Base-by-base conservation (phyloP, 2,888 invertebrate genomes). In the Azorinus chamasolen region DNA sequence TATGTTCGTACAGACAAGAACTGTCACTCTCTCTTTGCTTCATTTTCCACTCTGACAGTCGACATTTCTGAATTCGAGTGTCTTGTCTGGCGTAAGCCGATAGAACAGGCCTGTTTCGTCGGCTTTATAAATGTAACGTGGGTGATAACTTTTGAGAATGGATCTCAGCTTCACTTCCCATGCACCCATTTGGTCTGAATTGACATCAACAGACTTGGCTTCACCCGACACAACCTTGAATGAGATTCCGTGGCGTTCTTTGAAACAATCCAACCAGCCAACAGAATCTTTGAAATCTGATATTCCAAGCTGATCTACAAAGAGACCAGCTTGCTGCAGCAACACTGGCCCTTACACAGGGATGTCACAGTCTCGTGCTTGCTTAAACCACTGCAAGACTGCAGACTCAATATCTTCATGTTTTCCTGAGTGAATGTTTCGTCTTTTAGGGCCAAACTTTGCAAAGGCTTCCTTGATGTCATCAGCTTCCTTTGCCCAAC, bases 401-500 rank as follows among this genome's bases (percentile, higher is more conserved):
- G 59, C 59, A 18, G 8, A 22, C 24, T 77, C 66, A 10, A 73
- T 25, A 5, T 77, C 77, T 50, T 46, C 59, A 57, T 27, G 63
- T 4, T 6, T 25, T n/a, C 51, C 66, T 8, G 16, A 20, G 37
- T 51, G 20, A 18, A 51, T 59, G 1, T 27, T 20, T 18, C 46
- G 20, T 39, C 68, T 54, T 37, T 68, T 62, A 10, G 68, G 68
- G 16, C 68, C 68, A 24, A 68, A 55, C 25, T 74, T 57, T 24
- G 27, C 27, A 41, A 41, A 79, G 14, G 59, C 59, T n/a, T 71
- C 64, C 46, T 74, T 79, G 3, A 79, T 79, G 16, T 18, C 27
- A 1, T 79, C 74, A 20, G 48, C 54, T 3, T 70, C 75, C 55
- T 79, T 79, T 5, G 75, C n/a, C 74, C 74, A 79, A 14, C 46